phyloP scores from a whole-genome alignment of 2,888 invertebrate species.

The Spilosoma lubricipeda region DNA sequence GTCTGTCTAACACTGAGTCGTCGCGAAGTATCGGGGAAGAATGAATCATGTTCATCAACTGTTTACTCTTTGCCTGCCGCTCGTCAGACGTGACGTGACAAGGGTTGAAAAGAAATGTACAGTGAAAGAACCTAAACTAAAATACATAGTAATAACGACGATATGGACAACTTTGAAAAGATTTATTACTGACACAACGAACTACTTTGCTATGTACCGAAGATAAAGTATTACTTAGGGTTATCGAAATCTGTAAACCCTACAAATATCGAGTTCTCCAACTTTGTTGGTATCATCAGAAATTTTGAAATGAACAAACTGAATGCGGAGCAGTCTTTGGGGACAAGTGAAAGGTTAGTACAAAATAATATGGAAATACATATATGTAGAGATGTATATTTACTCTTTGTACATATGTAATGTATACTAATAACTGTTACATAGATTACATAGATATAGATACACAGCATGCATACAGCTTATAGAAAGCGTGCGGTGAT shows the following conservation, averaged over 20 bases:
- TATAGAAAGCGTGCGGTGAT: no score
- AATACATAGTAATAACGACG: not conserved
- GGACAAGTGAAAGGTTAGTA: no score
- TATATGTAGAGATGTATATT: no score
- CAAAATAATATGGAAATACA: no score
- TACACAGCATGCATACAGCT: no score
- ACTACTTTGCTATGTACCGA: not conserved
- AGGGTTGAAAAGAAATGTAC: not conserved
- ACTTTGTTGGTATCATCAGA: not conserved
- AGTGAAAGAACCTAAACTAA: not conserved
- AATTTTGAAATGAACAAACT: no score
- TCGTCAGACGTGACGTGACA: not conserved
- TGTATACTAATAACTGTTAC: no score
- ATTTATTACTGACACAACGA: not conserved
- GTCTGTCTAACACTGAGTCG: conserved; percentile 2
- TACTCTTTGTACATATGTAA: no score
- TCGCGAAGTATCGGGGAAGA: not conserved
- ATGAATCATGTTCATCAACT: conserved; percentile 4
- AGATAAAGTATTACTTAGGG: not conserved
- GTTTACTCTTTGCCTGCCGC: conserved; percentile 3
- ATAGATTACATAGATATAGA: no score
- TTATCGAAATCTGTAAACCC: not conserved
- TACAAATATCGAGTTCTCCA: not conserved
- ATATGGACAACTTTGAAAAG: not conserved
- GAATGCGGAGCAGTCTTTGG: no score